A percentile compares a stretch with the other conserved stretches of the same genome.
These are phyloP conservation scores for Acanthopagrus latus DNA, from an alignment of 2,797 vertebrate species.

Conservation along the genomic window DNA sequence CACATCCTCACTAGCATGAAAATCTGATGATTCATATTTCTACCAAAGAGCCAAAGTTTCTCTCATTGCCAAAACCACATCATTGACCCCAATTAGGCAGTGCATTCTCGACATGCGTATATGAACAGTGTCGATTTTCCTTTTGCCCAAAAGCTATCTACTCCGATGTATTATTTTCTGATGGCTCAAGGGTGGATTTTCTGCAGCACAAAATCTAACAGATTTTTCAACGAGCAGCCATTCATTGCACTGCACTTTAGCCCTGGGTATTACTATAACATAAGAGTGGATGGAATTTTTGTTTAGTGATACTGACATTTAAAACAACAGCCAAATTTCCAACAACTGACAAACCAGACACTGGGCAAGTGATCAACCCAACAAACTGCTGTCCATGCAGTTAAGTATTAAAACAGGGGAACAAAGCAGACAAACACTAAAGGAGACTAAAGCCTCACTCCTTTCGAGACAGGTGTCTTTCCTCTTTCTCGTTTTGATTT, in stretches of 20 bases:
- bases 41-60: conserved; percentile 30
- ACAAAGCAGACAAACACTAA: background rate
- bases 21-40: conserved; percentile 50
- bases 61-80: conserved; percentile 41
- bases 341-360: background rate
- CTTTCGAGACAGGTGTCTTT: background rate
- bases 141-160: background rate
- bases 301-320: background rate
- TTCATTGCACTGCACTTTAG: background rate
- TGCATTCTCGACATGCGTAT: conserved; percentile 2
- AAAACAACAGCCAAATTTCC: conserved; percentile 5
- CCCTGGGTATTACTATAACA: background rate
- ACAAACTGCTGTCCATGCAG: background rate
- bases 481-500: background rate
- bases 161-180: background rate
- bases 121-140: background rate
- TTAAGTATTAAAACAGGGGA: background rate
- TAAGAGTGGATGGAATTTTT: background rate
- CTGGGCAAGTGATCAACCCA: background rate
- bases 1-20: conserved; percentile 10
- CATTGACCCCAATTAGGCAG: conserved; percentile 50
- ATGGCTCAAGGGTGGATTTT: background rate
- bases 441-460: background rate
- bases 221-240: background rate
- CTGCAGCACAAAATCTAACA: conserved; percentile 5